These are phyloP conservation scores for Carabus problematicus DNA, from an alignment of 2,888 invertebrate genomes.

Conservation along the genomic window DNA sequence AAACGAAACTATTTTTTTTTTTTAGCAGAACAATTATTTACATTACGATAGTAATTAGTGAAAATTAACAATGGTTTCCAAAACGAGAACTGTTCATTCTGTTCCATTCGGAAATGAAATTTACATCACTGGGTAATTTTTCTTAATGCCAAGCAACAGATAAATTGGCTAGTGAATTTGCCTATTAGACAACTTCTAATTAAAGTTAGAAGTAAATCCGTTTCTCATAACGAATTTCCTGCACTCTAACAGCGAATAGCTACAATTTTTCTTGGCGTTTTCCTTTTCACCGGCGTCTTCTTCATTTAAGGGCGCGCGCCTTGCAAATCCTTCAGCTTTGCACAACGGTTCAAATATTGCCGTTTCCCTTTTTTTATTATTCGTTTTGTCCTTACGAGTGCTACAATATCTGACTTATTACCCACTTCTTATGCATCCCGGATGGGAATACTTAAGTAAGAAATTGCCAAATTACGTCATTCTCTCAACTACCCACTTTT, in stretches of 20 bases:
- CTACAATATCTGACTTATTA: conserved; percentile 36
- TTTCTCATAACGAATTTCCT: conserved; percentile 23
- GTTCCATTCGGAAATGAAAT: too few relatives aligned
- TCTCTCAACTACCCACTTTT: conserved; percentile 28
- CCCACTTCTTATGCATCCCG: conserved; percentile 25
- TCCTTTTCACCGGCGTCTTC: conserved; percentile 7
- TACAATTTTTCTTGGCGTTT: conserved; percentile 21
- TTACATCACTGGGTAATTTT: too few relatives aligned
- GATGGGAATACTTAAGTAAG: conserved; percentile 32
- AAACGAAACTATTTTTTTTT: too few relatives aligned
- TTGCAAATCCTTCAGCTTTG: conserved; percentile 9
- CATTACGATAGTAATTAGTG: too few relatives aligned
- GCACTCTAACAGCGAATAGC: conserved; percentile 5
- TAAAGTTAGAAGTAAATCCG: conserved; percentile 25
- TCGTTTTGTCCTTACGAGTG: conserved; percentile 31
- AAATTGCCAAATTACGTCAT: conserved; percentile 28
- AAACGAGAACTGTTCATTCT: too few relatives aligned
- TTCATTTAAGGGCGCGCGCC: not conserved
- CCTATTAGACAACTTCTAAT: conserved; percentile 8
- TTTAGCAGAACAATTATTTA: too few relatives aligned
- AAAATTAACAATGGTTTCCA: too few relatives aligned
- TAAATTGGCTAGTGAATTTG: too few relatives aligned
- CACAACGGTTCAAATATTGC: conserved; percentile 30
- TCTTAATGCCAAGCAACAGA: too few relatives aligned
- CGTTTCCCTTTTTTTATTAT: conserved; percentile 23